phyloP scores from a whole-genome alignment of 2,888 invertebrate genomes.

The Danaus chrysippus region DNA sequence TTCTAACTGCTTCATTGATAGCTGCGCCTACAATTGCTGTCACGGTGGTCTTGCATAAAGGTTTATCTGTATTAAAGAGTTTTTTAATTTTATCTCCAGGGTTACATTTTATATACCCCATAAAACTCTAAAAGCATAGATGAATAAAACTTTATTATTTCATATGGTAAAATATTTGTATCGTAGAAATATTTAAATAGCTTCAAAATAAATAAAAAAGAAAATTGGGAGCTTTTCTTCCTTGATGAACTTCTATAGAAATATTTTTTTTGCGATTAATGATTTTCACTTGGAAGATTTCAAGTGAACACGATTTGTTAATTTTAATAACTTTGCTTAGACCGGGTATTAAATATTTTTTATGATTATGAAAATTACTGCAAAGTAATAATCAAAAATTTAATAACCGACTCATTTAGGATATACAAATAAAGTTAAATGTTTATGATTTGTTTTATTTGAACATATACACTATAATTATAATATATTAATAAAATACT shows the following conservation, averaged over 20 bases:
- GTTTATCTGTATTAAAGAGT: conserved; percentile 83
- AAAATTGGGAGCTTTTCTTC: neutral
- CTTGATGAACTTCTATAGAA: neutral
- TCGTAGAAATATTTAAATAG: no score
- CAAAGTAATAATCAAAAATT: neutral
- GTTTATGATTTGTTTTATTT: no score
- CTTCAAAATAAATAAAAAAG: neutral
- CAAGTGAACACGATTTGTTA: conserved; percentile 3
- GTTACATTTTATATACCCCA: neutral
- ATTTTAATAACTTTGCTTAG: conserved; percentile 7
- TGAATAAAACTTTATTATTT: no score
- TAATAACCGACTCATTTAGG: neutral
- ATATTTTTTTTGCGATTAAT: conserved; percentile 1
- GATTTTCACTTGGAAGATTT: conserved; percentile 5
- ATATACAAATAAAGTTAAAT: no score
- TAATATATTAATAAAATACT: no score
- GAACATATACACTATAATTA: no score
- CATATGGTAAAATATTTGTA: no score
- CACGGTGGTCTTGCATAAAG: conserved; percentile 85
- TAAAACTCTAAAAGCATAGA: no score
- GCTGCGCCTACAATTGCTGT: conserved; percentile 91
- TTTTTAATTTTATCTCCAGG: neutral
- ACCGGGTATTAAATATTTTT: conserved; percentile 5
- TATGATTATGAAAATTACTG: neutral
- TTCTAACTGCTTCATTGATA: conserved; percentile 87